Base-by-base conservation (phyloP, 2,888 invertebrate genomes). In the Nebria salina region DNA sequence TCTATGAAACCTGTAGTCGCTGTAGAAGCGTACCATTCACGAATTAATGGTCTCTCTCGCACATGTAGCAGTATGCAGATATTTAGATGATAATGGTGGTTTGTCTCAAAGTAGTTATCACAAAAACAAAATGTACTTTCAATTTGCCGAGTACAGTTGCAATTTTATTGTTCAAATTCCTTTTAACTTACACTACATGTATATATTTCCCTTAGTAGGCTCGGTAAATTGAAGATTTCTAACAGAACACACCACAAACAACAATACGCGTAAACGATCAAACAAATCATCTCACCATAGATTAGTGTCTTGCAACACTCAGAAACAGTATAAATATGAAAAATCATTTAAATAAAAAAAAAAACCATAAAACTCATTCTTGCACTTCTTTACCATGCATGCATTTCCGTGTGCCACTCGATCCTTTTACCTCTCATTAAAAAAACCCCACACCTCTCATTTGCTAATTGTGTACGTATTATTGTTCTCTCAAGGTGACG, bases 401-500 rank as follows among this genome's bases (percentile, higher is more conserved):
- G 54, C 7, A 54, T 54, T 70, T 80, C 65, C 26, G 6, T 41
- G 70, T 72, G 34, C 72, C 80, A 54, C 6, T 6, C 13, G 15
- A 25, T 25, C 73, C 43, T 41, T 73, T 3, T 1, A 43, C 73
- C 73, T 73, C 13, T 70, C 54, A 13, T 70, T 13, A 20, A 20
- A 20, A 70, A 73, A 75, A 54, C 43, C 70, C 70, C 75, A 26
- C 43, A 15, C 13, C 41, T n/a, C 41, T 73, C 43, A 41, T 65
- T 83, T 72, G 82, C 83, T 34, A 84, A 85, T 85, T 86, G 85
- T 86, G 84, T 84, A 83, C 83, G 87, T 90, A 75, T 75, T 75
- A 80, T 75, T 75, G 75, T 68, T 75, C 70, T 70, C 70, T 73
- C 70, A 91, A 91, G 93, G 93, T 93, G 93, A 93, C 92, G 86